Conservation (phyloP, 2,113 vertebrate genomes). For the Scomber japonicus region DNA sequence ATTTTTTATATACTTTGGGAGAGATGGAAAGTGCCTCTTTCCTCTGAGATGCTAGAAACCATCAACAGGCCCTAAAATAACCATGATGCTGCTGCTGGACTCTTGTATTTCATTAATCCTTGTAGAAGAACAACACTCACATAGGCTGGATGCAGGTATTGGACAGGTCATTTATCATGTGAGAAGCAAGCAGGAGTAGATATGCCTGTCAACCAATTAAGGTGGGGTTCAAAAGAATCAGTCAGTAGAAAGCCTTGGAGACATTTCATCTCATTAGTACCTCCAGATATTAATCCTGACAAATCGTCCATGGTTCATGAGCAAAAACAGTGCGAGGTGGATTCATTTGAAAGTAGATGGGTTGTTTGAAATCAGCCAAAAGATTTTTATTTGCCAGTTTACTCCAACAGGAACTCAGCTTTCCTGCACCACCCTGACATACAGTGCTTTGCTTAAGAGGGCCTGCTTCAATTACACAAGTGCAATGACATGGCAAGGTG, state of each 20-base stretch:
- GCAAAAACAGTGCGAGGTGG: not conserved
- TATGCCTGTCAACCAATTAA: constrained; percentile 19
- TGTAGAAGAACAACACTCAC: constrained; percentile 5
- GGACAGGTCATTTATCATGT: constrained; percentile 5
- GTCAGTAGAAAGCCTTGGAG: constrained; percentile 4
- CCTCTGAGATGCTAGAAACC: not conserved
- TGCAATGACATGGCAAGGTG: too few relatives aligned
- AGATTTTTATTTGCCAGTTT: not conserved
- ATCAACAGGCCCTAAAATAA: constrained; percentile 2
- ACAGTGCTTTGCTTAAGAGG: not conserved
- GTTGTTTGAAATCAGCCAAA: not conserved
- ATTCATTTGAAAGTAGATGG: not conserved
- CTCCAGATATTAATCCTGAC: constrained; percentile 5
- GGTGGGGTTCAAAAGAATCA: constrained; percentile 7
- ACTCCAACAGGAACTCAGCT: not conserved
- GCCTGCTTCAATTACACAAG: too few relatives aligned
- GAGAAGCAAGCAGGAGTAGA: not conserved
- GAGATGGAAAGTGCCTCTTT: too few relatives aligned
- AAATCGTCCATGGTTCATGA: not conserved
- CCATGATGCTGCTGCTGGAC: not conserved
- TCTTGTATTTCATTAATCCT: not conserved
- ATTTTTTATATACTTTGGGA: not conserved
- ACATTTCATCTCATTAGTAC: constrained; percentile 28
- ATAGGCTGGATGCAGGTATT: too few relatives aligned
- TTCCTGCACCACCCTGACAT: not conserved